Base-by-base conservation (phyloP, 2,797 vertebrate species). In the Onychomys leucogaster region DNA sequence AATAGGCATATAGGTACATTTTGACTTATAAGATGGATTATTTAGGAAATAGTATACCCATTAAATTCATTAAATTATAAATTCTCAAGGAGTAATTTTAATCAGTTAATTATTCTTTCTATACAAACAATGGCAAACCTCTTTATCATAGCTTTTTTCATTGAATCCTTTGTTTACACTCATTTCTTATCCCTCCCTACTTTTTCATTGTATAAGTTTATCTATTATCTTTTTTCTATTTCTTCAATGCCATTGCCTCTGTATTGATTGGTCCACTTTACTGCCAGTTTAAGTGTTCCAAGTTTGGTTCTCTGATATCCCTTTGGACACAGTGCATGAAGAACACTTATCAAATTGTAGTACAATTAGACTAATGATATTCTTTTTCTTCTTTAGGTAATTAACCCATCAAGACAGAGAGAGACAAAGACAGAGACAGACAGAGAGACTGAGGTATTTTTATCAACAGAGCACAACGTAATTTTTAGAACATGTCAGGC, bases 291-390 rank as follows among this genome's bases (percentile, higher is more conserved):
- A 82, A 93, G 85, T 85, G 21, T 65, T 78, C 5, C 1, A 0
- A 89, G 27, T 52, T 83, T 11, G 78, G 13, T 52, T 46, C 25
- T 78, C 16, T 21, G 59, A 37, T 59, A 83, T 91, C 73, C 71
- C 5, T 91, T 95, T 87, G 49, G n/a, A 57, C 29, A 91, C 75
- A 90, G 73, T n/a, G n/a, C 16, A 94, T 29, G 43, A 83, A 90
- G 59, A 84, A 4, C 32, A 75, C 55, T 82, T 94, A 85, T 49
- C 57, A 90, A 23, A 43, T 55, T 91, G 46, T 29, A 63, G 32
- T 73, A 34, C 6, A 73, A 76, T 86, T 85, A 78, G n/a, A 25
- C 71, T 88, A 88, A 88, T 76, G 11, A 52, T 63, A 27, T 37
- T 90, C 27, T 46, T 32, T 94, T 73, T 71, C 5, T 14, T 91